Percentiles rank a stretch among this genome's conserved stretches.
Conservation (phyloP, 1,140 invertebrate genomes). For the Psix sp. region DNA sequence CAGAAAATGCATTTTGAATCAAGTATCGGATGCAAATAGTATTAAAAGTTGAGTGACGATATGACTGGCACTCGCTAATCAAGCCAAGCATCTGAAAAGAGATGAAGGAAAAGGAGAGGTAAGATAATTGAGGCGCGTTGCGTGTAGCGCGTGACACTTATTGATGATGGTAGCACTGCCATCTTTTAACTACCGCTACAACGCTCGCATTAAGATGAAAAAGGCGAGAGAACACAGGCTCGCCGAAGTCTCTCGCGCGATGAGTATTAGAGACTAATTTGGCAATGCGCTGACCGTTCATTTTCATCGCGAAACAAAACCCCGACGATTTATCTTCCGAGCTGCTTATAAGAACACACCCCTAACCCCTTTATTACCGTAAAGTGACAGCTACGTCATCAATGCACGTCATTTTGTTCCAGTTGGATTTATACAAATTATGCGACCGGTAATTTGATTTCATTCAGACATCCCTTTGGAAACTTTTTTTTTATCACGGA, state of each 20-base stretch:
- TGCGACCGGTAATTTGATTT: too few relatives aligned
- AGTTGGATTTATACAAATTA: too few relatives aligned
- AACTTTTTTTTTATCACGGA: neutral
- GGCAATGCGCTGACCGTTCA: slow-evolving; percentile 73
- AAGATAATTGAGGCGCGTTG: slow-evolving; percentile 73
- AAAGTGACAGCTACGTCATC: slow-evolving; percentile 45
- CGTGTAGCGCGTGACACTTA: slow-evolving; percentile 72
- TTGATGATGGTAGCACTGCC: slow-evolving; percentile 75
- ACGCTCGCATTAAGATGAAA: slow-evolving; percentile 53
- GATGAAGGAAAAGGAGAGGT: slow-evolving; percentile 47
- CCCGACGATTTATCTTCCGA: slow-evolving; percentile 43
- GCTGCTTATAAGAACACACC: slow-evolving; percentile 51
- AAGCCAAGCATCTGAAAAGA: slow-evolving; percentile 25
- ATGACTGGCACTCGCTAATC: slow-evolving; percentile 40
- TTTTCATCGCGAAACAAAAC: slow-evolving; percentile 75
- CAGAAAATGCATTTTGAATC: slow-evolving; percentile 23
- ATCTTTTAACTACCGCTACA: slow-evolving; percentile 70
- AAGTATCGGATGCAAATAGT: slow-evolving; percentile 19
- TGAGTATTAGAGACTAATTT: slow-evolving; percentile 74
- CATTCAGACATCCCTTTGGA: too few relatives aligned
- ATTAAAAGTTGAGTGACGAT: slow-evolving; percentile 30
- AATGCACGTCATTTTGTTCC: slow-evolving; percentile 37
- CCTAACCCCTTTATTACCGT: slow-evolving; percentile 45
- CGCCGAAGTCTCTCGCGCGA: slow-evolving; percentile 48
- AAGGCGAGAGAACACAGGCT: slow-evolving; percentile 54